These are phyloP conservation scores for Progne subis DNA, from an alignment of 2,113 vertebrate genomes.

Conservation along the genomic window DNA sequence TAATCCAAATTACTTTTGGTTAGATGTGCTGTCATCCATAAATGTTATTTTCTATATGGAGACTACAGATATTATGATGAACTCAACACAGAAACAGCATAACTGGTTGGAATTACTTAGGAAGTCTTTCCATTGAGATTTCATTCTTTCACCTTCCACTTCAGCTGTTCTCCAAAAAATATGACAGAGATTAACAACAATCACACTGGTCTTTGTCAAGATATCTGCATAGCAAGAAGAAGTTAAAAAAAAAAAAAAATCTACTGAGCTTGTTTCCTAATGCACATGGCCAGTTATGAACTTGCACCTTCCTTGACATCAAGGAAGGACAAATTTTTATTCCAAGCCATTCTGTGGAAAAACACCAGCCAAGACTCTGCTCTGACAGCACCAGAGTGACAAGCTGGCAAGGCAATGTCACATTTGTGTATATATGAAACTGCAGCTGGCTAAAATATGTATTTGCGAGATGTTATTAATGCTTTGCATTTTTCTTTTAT, in stretches of 20 bases:
- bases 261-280: not conserved
- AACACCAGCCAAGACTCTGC: not conserved
- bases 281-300: fast-evolving
- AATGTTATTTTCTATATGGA: not conserved
- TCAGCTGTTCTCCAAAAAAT: not conserved
- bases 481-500: not conserved
- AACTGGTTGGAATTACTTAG: not conserved
- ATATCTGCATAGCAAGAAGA: not conserved
- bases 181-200: not conserved
- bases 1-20: not conserved
- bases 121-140: not conserved
- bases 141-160: not conserved
- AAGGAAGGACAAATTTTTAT: not conserved
- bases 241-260: no score
- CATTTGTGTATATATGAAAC: not conserved
- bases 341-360: not conserved
- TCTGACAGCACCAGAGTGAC: not conserved
- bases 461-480: not conserved
- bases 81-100: not conserved
- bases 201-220: not conserved
- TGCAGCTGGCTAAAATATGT: not conserved
- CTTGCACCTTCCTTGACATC: not conserved
- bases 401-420: not conserved
- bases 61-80: not conserved
- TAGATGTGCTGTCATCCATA: not conserved